Evolutionary conservation across 53 echinoderm and acorn worm species (phyloP).

Genomic region (Stichopus horrens): DNA sequence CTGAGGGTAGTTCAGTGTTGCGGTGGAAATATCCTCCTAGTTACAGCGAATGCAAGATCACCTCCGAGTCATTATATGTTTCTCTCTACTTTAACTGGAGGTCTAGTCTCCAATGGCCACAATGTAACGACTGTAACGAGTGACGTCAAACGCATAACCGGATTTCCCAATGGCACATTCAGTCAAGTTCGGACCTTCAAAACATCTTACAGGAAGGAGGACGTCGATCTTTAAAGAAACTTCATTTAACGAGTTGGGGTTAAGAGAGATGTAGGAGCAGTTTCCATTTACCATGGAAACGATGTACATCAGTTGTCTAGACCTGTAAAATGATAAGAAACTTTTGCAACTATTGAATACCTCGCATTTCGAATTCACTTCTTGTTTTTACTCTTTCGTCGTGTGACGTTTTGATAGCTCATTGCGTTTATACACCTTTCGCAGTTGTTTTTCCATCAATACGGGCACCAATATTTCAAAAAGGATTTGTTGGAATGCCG

Average conservation of each 20-base stretch:
- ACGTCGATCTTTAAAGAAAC: conserved; percentile 12
- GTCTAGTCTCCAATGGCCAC: conserved; percentile 47
- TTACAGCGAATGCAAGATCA: neutral
- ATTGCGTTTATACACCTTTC: conserved; percentile 58
- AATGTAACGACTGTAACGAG: conserved; percentile 51
- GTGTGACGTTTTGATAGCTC: conserved; percentile 66
- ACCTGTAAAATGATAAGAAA: conserved; percentile 11
- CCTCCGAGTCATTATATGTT: conserved; percentile 50
- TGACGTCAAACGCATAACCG: conserved; percentile 30
- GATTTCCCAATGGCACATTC: conserved; percentile 45
- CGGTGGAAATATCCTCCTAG: conserved; percentile 47
- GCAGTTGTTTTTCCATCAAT: conserved; percentile 56
- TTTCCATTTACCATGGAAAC: neutral
- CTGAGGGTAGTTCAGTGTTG: neutral
- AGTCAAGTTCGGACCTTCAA: conserved; percentile 38
- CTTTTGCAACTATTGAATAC: conserved; percentile 42
- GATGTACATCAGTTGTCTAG: conserved; percentile 33
- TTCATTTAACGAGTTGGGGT: neutral
- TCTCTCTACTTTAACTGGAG: conserved; percentile 47
- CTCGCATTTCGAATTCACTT: conserved; percentile 61
- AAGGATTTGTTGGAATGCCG: conserved; percentile 62
- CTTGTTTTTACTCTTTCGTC: conserved; percentile 53
- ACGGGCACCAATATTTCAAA: conserved; percentile 34
- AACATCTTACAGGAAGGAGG: neutral
- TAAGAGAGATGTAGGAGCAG: neutral